phyloP scores from a whole-genome alignment of 2,113 vertebrate species.

The Lampris megalopsis region DNA sequence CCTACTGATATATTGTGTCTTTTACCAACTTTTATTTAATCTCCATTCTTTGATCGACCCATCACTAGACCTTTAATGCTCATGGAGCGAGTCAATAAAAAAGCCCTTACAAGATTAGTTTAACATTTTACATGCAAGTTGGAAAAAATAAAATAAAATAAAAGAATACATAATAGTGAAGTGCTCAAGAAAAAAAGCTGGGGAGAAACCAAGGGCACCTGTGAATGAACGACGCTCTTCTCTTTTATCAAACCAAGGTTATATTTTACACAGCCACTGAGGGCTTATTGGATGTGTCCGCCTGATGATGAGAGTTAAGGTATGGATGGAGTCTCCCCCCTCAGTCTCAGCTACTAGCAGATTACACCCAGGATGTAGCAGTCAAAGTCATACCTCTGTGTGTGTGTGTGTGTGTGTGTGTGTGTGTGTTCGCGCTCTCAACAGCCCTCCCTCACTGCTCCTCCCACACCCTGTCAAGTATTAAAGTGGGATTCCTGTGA shows the following conservation, averaged over 20 bases:
- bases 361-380: conserved; percentile 1
- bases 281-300: conserved; percentile 18
- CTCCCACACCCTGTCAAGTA: conserved; percentile 29
- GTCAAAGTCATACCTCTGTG: conserved; percentile 25
- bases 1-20: no score
- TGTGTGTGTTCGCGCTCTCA: conserved; percentile 12
- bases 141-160: background rate
- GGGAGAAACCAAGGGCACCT: background rate
- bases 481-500: conserved; percentile 29
- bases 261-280: background rate
- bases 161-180: conserved; percentile 18
- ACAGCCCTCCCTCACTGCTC: conserved; percentile 22
- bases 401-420: background rate
- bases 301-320: conserved; percentile 41
- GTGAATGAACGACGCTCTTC: conserved; percentile 41
- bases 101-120: background rate
- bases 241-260: background rate
- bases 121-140: background rate
- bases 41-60: background rate
- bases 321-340: conserved; percentile 32
- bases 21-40: no score
- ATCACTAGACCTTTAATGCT: background rate
- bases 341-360: conserved; percentile 11
- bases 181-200: conserved; percentile 24
- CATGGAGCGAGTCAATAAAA: background rate